Conservation (phyloP, 2,888 invertebrate species). For the Chloroclystis v-ata region DNA sequence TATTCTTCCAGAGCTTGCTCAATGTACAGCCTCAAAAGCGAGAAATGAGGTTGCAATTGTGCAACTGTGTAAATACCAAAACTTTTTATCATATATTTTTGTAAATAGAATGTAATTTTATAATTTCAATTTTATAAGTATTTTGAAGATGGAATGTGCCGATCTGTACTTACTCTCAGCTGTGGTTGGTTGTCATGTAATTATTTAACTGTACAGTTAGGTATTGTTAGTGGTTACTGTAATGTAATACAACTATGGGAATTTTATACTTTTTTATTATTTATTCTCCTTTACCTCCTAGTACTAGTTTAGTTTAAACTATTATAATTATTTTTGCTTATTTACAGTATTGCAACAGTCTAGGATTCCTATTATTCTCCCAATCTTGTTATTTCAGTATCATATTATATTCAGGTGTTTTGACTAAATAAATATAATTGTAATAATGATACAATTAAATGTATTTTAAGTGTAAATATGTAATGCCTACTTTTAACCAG, state of each 20-base stretch:
- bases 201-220: conserved; percentile 44
- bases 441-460: too few species aligned
- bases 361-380: too few species aligned
- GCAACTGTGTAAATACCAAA: conserved; percentile 25
- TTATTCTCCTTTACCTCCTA: too few species aligned
- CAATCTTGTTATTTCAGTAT: too few species aligned
- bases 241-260: conserved; percentile 47
- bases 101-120: conserved; percentile 53
- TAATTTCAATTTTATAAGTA: conserved; percentile 31
- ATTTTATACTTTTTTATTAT: conserved; percentile 21
- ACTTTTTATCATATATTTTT: conserved; percentile 52
- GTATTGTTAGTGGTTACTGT: conserved; percentile 31
- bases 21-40: conserved; percentile 52
- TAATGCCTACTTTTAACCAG: too few species aligned
- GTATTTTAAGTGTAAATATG: too few species aligned
- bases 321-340: too few species aligned
- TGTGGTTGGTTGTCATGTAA: conserved; percentile 52
- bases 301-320: too few species aligned
- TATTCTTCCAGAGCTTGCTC: conserved; percentile 54
- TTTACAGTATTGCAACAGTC: too few species aligned
- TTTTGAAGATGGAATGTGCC: conserved; percentile 35
- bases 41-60: conserved; percentile 11
- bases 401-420: too few species aligned
- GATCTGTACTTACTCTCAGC: conserved; percentile 63
- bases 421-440: too few species aligned